Evolutionary conservation across 2,888 invertebrate species (phyloP).

Genomic region (Drosophila recens): DNA sequence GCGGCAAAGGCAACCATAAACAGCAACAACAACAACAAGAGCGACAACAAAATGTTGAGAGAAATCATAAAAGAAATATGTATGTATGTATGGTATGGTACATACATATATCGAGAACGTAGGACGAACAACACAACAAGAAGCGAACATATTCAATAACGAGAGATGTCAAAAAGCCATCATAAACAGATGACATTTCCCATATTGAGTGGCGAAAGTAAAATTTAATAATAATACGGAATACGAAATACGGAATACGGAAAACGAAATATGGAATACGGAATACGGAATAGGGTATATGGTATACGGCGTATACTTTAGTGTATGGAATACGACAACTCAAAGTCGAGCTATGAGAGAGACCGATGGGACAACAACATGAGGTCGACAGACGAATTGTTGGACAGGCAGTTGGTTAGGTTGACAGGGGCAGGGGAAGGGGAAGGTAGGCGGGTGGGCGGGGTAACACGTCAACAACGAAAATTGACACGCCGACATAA

Average conservation of each 20-base stretch:
- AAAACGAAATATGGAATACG: slow-evolving; percentile 16
- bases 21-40: slow-evolving; percentile 27
- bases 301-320: slow-evolving; percentile 2
- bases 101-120: slow-evolving; percentile 9
- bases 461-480: slow-evolving; percentile 78
- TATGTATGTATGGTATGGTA: slow-evolving; percentile 31
- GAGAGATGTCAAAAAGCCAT: slow-evolving; percentile 83
- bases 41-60: slow-evolving; percentile 25
- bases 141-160: slow-evolving; percentile 76
- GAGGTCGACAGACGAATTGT: slow-evolving; percentile 25
- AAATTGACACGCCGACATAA: slow-evolving; percentile 82
- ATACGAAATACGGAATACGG: slow-evolving; percentile 46
- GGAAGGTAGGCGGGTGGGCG: slow-evolving; percentile 32
- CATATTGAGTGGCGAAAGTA: slow-evolving; percentile 82
- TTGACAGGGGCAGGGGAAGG: not conserved
- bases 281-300: slow-evolving; percentile 8
- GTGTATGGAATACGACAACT: slow-evolving; percentile 35
- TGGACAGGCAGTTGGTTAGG: slow-evolving; percentile 13
- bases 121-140: slow-evolving; percentile 23
- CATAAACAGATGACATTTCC: slow-evolving; percentile 84
- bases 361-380: slow-evolving; percentile 30
- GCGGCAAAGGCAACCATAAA: slow-evolving; percentile 35
- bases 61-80: slow-evolving; percentile 55
- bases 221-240: slow-evolving; percentile 81
- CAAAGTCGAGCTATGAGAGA: slow-evolving; percentile 44